Evolutionary conservation across 2,797 vertebrate genomes (phyloP), one percentile per base, ranked within the genome.

Genomic region (Protonibea diacanthus): DNA sequence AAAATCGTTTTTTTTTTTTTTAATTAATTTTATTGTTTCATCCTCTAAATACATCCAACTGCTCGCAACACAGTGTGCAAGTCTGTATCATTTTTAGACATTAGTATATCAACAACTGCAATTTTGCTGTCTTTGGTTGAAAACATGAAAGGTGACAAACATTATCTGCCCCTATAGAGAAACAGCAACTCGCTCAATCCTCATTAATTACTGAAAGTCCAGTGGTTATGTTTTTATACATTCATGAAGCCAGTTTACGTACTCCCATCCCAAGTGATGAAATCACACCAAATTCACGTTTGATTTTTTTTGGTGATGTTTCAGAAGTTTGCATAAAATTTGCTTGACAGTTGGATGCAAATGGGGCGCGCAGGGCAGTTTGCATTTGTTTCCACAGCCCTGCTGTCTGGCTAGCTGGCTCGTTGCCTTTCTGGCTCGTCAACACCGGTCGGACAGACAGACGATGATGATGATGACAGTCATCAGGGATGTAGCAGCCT

Each of bases 391-490:
- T 86, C 82, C 63, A 66, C 74, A 61, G 87, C 74, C 86, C 83
- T 80, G 86, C 86, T 90, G 86, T 89, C 86, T 82, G 75, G 76
- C 81, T 80, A 18, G 25, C 81, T 91, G 89, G 90, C 91, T 65
- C 42, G n/a, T 40, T 89, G 92, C 90, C 85, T 79, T 85, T 42
- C 82, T 91, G 91, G 90, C 90, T 89, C 72, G 74, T 92, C 91
- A 87, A 62, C 63, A 57, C 60, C 25, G 62, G 59, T 86, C 76
- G 67, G 88, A 91, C 89, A 91, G 89, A 92, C 89, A 90, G 87
- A 91, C 83, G 83, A 89, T 88, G 91, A 88, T 88, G 91, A 88
- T 92, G 91, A 90, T 87, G 86, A 90, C 86, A 85, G 88, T 91
- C 89, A 90, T 92, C 85, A 66, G 88, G 89, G 88, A 89, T 85